Evolutionary conservation across 1,140 invertebrate species (phyloP), one percentile per base, ranked within the genome.

Genomic region (Cataglyphis hispanica): DNA sequence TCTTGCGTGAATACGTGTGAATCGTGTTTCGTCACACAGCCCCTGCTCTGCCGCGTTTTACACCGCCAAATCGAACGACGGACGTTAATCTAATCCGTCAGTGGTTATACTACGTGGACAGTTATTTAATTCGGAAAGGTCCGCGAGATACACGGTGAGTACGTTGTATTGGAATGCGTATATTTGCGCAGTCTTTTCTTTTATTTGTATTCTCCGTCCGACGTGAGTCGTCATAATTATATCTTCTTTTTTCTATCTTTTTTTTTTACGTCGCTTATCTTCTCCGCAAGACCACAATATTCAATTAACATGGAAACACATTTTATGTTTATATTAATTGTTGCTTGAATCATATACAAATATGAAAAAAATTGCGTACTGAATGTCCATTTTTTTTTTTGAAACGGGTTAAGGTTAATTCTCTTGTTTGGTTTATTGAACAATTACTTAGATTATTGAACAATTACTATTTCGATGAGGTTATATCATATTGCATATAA

Each of bases 41-140:
- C 19, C 1, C 16, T 40, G 37, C 8, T 43, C 4, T 19, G 31
- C 6, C 7, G 77, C 56, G 78, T 67, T 85, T 85, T 92, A 89
- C 46, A 19, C 4, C 50, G 50, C n/a, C 92, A 92, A 58, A 91
- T 91, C 56, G 89, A 93, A 66, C 86, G 43, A 93, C 90, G 70
- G 89, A 92, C 86, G 92, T 91, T 84, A 91, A 93, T 74, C 93
- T 91, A 63, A 89, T 81, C 37, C 8, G 13, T 25, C 22, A n/a
- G 56, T n/a, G 34, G 10, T 75, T 50, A 50, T 50, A 50, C 46
- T 75, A 75, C 50, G 53, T 75, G 50, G 22, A 75, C n/a, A 16
- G 34, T 60, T 61, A 34, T 34, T 60, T n/a, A 75, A 75, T 75
- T 75, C 2, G 34, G 53, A 50, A 19, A 50, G 43, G 46, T 43